Base-by-base conservation (phyloP, 2,113 vertebrate genomes). In the Calyptomena viridis region DNA sequence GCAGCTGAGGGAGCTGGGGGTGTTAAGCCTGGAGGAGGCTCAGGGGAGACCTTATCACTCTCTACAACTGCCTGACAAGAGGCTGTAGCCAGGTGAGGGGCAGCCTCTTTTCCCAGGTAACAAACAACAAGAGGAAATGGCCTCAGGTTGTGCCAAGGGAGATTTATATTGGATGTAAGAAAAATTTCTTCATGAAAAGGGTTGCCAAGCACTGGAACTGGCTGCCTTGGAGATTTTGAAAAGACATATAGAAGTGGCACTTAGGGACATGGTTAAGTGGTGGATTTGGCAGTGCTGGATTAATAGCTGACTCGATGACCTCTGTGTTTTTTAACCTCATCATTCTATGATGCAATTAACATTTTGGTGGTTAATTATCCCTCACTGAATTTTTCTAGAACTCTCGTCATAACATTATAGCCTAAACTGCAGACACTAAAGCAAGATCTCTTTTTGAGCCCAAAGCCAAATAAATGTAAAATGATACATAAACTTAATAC, bases 81-180 rank as follows among this genome's bases (percentile, higher is more conserved):
- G 23, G 27, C 5, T 77, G 35, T 2, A 8, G 31, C 31, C 64
- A 24, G 27, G 27, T 42, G 14, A 7, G 9, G 25, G 25, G 55
- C 0, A 0, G 14, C 31, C 20, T 63, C 20, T 55, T 27, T 25
- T 23, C 8, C 17, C 18, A 37, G 19, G 35, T 2, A 84, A 37
- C 14, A 27, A 53, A 11, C 12, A 22, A 49, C 17, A 6, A 49
- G 31, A 77, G 33, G 42, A 84, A 64, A 78, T 30, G 31, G 19
- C 31, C 42, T 56, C 23, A 49, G 28, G 35, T 72, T 40, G 69
- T 72, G 22, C 11, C 49, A 53, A 39, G 49, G 37, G 11, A 53
- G n/a, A 37, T 63, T 77, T 63, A 63, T 31, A 50, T 3, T 50
- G 35, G 22, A 27, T 63, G 12, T 24, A 28, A 53, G 12, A 77